These are phyloP conservation scores for Amphibalanus amphitrite DNA, from an alignment of 1,140 invertebrate genomes.

Conservation along the genomic window DNA sequence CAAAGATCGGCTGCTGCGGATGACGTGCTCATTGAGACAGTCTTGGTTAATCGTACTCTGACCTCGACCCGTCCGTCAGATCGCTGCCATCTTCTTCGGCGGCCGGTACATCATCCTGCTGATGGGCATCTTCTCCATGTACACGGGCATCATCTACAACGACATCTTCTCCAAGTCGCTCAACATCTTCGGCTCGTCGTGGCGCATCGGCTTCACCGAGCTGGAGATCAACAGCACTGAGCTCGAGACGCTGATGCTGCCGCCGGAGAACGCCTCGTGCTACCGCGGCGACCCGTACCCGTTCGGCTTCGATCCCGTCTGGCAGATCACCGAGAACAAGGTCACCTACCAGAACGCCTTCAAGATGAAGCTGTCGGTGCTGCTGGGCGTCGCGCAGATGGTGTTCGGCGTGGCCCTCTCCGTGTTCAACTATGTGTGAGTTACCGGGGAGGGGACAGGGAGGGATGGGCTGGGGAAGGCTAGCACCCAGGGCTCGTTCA, in stretches of 20 bases:
- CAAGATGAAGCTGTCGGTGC: slow-evolving; percentile 92
- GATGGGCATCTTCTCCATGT: slow-evolving; percentile 94
- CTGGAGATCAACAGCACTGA: slow-evolving; percentile 18
- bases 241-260: slow-evolving; percentile 38
- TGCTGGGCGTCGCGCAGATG: slow-evolving; percentile 81
- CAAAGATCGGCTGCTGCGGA: no score
- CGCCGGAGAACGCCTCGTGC: slow-evolving; percentile 38
- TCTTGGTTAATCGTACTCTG: no score
- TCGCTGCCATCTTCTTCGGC: slow-evolving; percentile 93
- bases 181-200: slow-evolving; percentile 81
- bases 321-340: slow-evolving; percentile 49
- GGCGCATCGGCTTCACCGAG: slow-evolving; percentile 44
- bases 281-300: slow-evolving; percentile 52
- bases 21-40: no score
- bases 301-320: slow-evolving; percentile 72
- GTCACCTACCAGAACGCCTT: slow-evolving; percentile 82
- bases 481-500: no score
- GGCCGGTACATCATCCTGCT: slow-evolving; percentile 93
- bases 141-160: slow-evolving; percentile 96
- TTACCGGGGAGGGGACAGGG: not conserved
- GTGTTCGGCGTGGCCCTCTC: slow-evolving; percentile 63
- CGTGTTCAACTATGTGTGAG: slow-evolving; percentile 25
- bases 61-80: slow-evolving; percentile 44
- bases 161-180: slow-evolving; percentile 92
- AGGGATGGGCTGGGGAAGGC: no score